Percentiles rank a stretch among this genome's conserved stretches.
Conservation (phyloP, 1,140 invertebrate species). For the Drosophila guanche region DNA sequence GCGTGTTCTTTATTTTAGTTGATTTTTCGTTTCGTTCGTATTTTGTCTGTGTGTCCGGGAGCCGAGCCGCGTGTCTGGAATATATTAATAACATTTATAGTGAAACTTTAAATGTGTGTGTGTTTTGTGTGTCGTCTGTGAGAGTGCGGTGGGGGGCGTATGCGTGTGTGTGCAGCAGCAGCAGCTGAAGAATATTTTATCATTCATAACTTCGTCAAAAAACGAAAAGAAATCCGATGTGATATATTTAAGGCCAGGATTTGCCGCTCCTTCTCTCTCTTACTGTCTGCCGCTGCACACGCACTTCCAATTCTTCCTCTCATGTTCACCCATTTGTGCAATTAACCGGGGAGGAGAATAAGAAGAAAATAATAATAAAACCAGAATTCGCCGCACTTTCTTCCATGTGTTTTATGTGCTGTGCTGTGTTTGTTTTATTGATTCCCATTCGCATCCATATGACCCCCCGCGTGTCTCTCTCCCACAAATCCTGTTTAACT, state of each 20-base stretch:
- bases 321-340: conserved; percentile 66
- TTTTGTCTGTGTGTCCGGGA: conserved; percentile 28
- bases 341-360: conserved; percentile 47
- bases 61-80: conserved; percentile 71
- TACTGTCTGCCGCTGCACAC: conserved; percentile 18
- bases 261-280: conserved; percentile 16
- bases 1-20: conserved; percentile 50
- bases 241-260: conserved; percentile 38
- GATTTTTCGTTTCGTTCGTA: conserved; percentile 21
- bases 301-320: conserved; percentile 31
- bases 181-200: conserved; percentile 43
- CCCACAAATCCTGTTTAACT: too few relatives aligned
- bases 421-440: conserved; percentile 74
- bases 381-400: conserved; percentile 41
- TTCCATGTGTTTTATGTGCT: conserved; percentile 55
- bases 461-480: background rate
- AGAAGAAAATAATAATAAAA: conserved; percentile 31
- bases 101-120: conserved; percentile 33
- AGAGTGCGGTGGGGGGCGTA: conserved; percentile 15
- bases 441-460: conserved; percentile 46
- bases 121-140: conserved; percentile 6
- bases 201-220: conserved; percentile 48
- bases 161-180: conserved; percentile 31
- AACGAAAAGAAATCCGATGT: conserved; percentile 43
- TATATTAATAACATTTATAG: conserved; percentile 63